Evolutionary conservation across 2,797 vertebrate species (phyloP).

Genomic region (Fistularia tabacaria): DNA sequence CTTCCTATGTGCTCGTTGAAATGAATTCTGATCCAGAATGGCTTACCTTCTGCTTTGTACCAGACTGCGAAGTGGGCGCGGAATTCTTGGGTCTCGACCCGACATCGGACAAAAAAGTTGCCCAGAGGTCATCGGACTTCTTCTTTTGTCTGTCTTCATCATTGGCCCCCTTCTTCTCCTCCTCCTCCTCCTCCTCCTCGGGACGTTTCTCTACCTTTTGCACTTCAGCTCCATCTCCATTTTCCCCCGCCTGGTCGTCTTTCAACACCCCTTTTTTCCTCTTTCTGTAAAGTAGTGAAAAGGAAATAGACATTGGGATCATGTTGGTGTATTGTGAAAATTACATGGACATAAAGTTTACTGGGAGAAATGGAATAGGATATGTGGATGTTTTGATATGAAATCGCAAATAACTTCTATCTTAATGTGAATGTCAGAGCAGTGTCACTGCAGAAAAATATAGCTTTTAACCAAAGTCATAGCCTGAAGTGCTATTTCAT

Average conservation of each 20-base stretch:
- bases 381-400: no score
- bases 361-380: no score
- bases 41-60: slow-evolving; percentile 46
- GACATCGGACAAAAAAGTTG: slow-evolving; percentile 91
- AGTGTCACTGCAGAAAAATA: no score
- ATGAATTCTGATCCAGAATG: no score
- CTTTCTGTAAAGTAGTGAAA: slow-evolving; percentile 68
- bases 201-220: slow-evolving; percentile 20
- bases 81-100: slow-evolving; percentile 77
- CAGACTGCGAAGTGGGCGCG: slow-evolving; percentile 22
- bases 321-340: no score
- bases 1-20: no score
- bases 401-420: no score
- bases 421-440: no score
- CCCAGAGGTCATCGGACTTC: slow-evolving; percentile 94
- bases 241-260: slow-evolving; percentile 62
- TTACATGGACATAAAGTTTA: no score
- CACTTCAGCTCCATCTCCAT: slow-evolving; percentile 35
- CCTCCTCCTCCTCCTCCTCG: slow-evolving; percentile 41
- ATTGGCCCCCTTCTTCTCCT: slow-evolving; percentile 4
- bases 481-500: no score
- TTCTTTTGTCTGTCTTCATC: slow-evolving; percentile 68
- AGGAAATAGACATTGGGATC: background rate
- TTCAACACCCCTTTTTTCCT: slow-evolving; percentile 79
- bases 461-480: no score